Percentiles rank a stretch among this genome's conserved stretches.
Evolutionary conservation across 2,888 invertebrate species (phyloP).

Genomic region (Steromphala cineraria): DNA sequence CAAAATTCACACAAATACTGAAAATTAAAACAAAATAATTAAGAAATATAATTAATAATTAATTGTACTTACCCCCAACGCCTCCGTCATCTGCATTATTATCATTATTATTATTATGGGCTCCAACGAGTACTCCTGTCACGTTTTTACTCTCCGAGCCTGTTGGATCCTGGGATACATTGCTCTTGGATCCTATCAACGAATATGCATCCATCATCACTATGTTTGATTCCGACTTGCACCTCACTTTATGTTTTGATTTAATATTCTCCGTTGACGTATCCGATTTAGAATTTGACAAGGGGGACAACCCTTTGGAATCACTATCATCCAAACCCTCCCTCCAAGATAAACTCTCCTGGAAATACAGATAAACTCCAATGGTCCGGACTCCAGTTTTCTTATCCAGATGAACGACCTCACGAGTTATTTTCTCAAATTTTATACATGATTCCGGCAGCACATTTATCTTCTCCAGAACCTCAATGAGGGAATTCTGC

Average conservation of each 20-base stretch:
- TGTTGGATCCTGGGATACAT: not conserved
- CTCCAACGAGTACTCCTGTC: not conserved
- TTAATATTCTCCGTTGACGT: not conserved
- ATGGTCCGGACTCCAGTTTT: not conserved
- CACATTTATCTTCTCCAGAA: conserved; percentile 38
- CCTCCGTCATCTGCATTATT: not conserved
- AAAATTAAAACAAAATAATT: too few species aligned
- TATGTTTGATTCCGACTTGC: not conserved
- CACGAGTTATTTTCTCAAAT: conserved; percentile 28
- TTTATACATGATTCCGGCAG: conserved; percentile 18
- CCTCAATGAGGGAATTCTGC: conserved; percentile 29
- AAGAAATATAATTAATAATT: too few species aligned
- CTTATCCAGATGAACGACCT: conserved; percentile 12
- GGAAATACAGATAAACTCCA: conserved; percentile 10
- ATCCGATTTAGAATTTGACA: not conserved
- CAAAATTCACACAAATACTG: too few species aligned
- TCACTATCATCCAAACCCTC: conserved; percentile 1
- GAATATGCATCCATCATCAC: conserved; percentile 4
- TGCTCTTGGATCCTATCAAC: not conserved
- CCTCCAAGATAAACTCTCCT: not conserved
- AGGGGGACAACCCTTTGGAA: not conserved
- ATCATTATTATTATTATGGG: not conserved
- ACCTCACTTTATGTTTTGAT: conserved; percentile 1
- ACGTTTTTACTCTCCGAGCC: conserved; percentile 3
- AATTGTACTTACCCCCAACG: too few species aligned